Evolutionary conservation across 1,140 invertebrate genomes (phyloP), one percentile per base, ranked within the genome.

Genomic region (Tribolium madens): DNA sequence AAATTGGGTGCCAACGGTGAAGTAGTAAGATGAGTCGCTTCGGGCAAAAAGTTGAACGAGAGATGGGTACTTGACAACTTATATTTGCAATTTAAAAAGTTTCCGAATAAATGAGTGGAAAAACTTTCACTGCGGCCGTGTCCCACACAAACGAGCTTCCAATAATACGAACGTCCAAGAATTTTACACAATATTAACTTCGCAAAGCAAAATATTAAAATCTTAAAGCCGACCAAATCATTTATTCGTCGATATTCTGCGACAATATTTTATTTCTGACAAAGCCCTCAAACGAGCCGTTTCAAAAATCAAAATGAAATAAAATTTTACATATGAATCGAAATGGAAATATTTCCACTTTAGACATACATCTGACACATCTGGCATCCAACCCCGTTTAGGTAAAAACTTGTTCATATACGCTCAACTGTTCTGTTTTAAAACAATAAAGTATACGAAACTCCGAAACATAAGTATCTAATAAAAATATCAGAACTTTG

Each of bases 51-150:
- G 70, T 72, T 72, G 46, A 72, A 72, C 70, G 70, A 46, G 70
- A 72, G 70, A 72, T 72, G 70, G 70, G 42, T 72, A 72, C 70
- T 72, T 48, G 69, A 71, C 70, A 72, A 72, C 70, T 72, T 50
- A 48, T 71, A 71, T 50, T 71, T 71, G 70, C 70, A 72, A 72
- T 72, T 72, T 50, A 50, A 50, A 72, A 72, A 72, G 42, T 72
- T 72, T 17, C 15, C 14, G 70, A 72, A 72, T 72, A 72, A 72
- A 72, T 72, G 70, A 50, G 46, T 64, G 57, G 57, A 64, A 64
- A 64, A 64, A 64, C 57, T 64, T 64, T 64, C 57, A 64, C 57
- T 64, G 57, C 57, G 31, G 18, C 52, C 1, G 0, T 17, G 12
- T 3, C 10, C 46, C 9, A 53, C n/a, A 15, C 50, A 53, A 53